These are phyloP conservation scores for Andrena bicolor DNA, from an alignment of 2,888 invertebrate species.

Conservation along the genomic window DNA sequence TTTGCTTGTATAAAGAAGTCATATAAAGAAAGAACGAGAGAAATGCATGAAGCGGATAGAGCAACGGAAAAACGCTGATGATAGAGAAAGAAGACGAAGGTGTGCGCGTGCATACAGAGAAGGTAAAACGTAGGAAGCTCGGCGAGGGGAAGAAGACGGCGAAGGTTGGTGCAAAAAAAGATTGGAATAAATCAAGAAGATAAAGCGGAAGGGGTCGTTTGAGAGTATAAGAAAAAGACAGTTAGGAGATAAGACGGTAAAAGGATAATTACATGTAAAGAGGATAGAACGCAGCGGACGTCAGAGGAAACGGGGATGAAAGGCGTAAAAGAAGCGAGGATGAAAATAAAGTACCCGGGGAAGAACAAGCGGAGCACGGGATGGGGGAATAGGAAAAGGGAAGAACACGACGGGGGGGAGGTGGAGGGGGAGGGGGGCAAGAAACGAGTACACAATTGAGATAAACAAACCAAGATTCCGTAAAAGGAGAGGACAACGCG, in stretches of 20 bases:
- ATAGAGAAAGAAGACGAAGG: background rate
- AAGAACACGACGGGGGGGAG: background rate
- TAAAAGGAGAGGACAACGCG: background rate
- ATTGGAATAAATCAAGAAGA: background rate
- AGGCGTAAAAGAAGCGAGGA: background rate
- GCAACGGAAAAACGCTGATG: background rate
- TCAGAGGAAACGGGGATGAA: conserved; percentile 6
- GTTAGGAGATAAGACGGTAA: conserved; percentile 12
- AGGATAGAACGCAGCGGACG: conserved; percentile 5
- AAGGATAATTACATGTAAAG: conserved; percentile 33
- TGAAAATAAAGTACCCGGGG: background rate
- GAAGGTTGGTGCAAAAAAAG: background rate
- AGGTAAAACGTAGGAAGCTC: background rate
- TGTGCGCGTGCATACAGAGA: background rate
- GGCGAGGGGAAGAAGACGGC: background rate
- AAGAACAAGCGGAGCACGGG: conserved; percentile 2
- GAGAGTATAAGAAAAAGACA: background rate
- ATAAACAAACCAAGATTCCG: conserved; percentile 4
- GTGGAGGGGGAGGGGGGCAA: background rate
- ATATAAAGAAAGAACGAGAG: background rate
- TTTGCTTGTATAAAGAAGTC: background rate
- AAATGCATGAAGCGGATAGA: background rate
- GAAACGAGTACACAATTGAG: background rate
- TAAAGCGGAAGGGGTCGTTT: conserved; percentile 1
- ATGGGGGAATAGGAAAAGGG: background rate